A percentile compares a stretch with the other conserved stretches of the same genome.
phyloP scores from a whole-genome alignment of 1,140 invertebrate species.

The Drosophila kohkoa region DNA sequence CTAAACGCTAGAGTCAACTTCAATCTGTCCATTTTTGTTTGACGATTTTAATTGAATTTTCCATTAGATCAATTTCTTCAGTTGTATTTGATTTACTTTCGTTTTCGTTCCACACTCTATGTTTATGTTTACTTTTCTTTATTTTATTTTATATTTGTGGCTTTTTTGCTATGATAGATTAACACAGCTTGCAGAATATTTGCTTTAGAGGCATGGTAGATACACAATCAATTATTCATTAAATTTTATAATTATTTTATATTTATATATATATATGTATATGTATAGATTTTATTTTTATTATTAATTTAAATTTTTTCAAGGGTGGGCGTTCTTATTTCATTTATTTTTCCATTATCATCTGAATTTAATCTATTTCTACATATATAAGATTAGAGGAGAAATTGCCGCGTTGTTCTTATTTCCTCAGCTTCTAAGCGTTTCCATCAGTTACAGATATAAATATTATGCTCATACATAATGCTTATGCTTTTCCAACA shows the following conservation, averaged over 20 bases:
- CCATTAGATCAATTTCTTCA: constrained; percentile 7
- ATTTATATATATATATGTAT: constrained; percentile 37
- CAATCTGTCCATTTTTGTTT: constrained; percentile 25
- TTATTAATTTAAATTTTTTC: constrained; percentile 63
- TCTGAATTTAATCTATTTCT: constrained; percentile 37
- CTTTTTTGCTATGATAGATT: constrained; percentile 26
- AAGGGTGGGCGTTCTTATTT: constrained; percentile 69
- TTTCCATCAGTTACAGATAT: constrained; percentile 31
- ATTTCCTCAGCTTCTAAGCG: constrained; percentile 29
- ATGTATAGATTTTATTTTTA: constrained; percentile 25
- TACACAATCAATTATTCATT: constrained; percentile 32
- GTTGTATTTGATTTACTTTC: constrained; percentile 5
- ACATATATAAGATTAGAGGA: constrained; percentile 29
- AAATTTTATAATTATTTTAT: constrained; percentile 18
- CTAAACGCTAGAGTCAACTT: constrained; percentile 34
- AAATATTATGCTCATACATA: constrained; percentile 16
- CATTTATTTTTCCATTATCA: constrained; percentile 28
- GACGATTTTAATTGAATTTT: constrained; percentile 22
- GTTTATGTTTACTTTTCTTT: constrained; percentile 5
- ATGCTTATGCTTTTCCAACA: constrained; percentile 14
- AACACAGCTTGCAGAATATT: constrained; percentile 45
- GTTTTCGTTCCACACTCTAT: constrained; percentile 4
- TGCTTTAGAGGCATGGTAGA: constrained; percentile 37
- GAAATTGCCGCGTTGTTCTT: constrained; percentile 15
- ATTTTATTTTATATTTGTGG: constrained; percentile 22